Base-by-base conservation (phyloP, 2,888 invertebrate species). In the Cephus sareptanus region DNA sequence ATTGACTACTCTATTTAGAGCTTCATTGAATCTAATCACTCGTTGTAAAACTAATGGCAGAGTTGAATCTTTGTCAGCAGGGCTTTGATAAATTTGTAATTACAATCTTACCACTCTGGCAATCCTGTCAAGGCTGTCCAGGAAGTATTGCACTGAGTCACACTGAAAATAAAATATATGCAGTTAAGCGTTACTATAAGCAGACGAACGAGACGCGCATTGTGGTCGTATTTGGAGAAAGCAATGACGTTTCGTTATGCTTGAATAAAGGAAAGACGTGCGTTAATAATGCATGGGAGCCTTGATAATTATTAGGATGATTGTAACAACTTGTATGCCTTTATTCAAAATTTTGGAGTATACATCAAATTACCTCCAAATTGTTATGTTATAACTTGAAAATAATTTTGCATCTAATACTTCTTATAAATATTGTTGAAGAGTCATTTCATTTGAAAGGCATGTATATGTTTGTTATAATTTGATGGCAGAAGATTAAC, bases 101-200 rank as follows among this genome's bases (percentile, higher is more conserved):
- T 37, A 69, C 3, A 34, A 35, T 88, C 92, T 92, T 91, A 94
- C 94, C 87, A 92, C 91, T 92, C 95, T 94, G 80, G 97, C 95
- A 92, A 98, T 97, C 92, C 98, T 94, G 87, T 97, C 96, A 86
- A 98, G 93, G 92, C 97, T 96, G 89, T 98, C 97, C 92, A 99
- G 95, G 93, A 99, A 99, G 92, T 99, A 99, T 92, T 97, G 97
- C 87, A 99, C 97, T 75, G 98, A 98, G 93, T 99, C 99, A 92
- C 96, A 97, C 98, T 98, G 95, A 84, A 96, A 92, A 77, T 79
- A 80, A 86, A 86, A 94, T 87, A 86, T 85, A 84, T 75, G 35
- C 34, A 56, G 33, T 76, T 71, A 78, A 31, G 40, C 35, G 12
- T 31, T 69, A 56, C 30, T 56, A 35, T n/a, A 23, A 15, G 71